These are phyloP conservation scores for Thumatha senex DNA, from an alignment of 2,888 invertebrate species.

Conservation along the genomic window DNA sequence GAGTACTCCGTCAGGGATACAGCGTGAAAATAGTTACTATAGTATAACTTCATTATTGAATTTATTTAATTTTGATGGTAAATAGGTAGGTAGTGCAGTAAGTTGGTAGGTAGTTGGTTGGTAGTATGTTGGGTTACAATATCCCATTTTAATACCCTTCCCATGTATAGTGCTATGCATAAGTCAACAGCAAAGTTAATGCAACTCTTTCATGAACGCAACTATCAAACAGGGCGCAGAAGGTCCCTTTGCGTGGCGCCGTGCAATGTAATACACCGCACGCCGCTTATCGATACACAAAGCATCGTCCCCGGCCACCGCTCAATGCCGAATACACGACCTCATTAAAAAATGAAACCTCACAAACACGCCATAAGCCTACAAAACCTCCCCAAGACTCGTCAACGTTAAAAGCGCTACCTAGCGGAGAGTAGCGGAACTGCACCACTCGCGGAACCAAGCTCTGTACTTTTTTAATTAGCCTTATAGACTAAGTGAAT, in stretches of 20 bases:
- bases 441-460: slow-evolving; percentile 75
- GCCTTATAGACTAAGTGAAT: slow-evolving; percentile 77
- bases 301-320: slow-evolving; percentile 54
- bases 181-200: slow-evolving; percentile 63
- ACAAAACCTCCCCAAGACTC: slow-evolving; percentile 58
- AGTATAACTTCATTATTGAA: too few relatives aligned
- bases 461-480: slow-evolving; percentile 82
- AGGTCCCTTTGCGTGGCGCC: slow-evolving; percentile 55
- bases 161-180: slow-evolving; percentile 47
- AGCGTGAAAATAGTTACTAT: too few relatives aligned
- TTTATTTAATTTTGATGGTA: too few relatives aligned
- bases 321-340: slow-evolving; percentile 70
- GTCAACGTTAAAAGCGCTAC: slow-evolving; percentile 77
- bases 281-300: slow-evolving; percentile 54
- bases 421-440: slow-evolving; percentile 80
- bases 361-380: slow-evolving; percentile 62
- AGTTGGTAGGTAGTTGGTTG: too few relatives aligned
- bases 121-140: too few relatives aligned
- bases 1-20: too few relatives aligned
- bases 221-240: slow-evolving; percentile 23
- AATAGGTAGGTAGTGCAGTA: too few relatives aligned
- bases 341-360: slow-evolving; percentile 81
- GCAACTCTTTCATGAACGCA: slow-evolving; percentile 71
- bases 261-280: slow-evolving; percentile 40
- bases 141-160: not conserved